phyloP scores from a whole-genome alignment of 2,797 vertebrate species.

The Sciurus vulgaris region DNA sequence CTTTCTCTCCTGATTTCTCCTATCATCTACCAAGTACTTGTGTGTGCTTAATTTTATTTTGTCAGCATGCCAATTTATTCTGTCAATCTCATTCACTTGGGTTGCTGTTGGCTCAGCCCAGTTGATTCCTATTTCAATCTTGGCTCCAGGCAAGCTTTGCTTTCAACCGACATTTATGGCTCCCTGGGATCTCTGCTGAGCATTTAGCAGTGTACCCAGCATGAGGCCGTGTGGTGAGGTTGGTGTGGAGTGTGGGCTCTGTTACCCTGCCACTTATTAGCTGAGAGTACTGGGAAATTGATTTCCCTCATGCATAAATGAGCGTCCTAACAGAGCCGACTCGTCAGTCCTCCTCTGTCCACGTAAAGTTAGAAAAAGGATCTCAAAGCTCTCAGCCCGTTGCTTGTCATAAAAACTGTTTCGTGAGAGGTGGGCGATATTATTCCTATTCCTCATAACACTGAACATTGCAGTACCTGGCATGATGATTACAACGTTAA shows the following conservation, averaged over 20 bases:
- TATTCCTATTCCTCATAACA: neutral
- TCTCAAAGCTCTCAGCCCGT: neutral
- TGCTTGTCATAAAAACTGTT: neutral
- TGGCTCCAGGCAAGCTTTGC: neutral
- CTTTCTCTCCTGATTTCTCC: too few species aligned
- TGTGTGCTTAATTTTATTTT: neutral
- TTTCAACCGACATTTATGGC: neutral
- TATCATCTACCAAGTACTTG: neutral
- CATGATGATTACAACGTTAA: neutral
- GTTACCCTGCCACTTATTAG: neutral
- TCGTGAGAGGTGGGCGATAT: neutral
- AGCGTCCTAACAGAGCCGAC: neutral
- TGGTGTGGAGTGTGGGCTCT: neutral
- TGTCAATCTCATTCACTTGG: neutral
- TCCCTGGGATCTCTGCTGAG: neutral
- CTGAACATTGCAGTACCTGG: neutral
- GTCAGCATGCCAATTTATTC: too few species aligned
- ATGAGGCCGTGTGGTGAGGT: neutral
- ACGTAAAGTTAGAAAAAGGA: neutral
- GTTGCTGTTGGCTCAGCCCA: neutral
- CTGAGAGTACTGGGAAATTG: neutral
- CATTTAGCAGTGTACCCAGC: neutral
- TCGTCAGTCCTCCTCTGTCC: neutral
- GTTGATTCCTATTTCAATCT: neutral
- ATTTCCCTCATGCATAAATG: neutral